Conservation (phyloP, 1,140 invertebrate species). For the Drosophila pachea region DNA sequence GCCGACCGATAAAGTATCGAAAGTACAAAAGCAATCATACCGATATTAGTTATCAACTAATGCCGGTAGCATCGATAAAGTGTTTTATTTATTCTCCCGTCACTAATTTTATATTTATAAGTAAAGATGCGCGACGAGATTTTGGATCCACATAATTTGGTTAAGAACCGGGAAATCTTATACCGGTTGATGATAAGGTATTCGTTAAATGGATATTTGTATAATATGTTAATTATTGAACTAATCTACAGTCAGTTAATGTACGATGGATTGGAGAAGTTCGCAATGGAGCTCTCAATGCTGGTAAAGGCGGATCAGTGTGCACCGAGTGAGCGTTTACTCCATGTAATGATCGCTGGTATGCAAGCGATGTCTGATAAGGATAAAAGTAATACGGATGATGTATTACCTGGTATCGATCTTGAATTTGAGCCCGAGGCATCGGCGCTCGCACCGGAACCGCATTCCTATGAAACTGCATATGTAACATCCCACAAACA, state of each 20-base stretch:
- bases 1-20: constrained; percentile 4
- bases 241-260: constrained; percentile 86
- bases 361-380: constrained; percentile 90
- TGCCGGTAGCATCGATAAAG: background rate
- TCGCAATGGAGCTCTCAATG: constrained; percentile 90
- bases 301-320: constrained; percentile 93
- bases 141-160: constrained; percentile 85
- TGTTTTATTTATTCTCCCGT: background rate
- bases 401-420: constrained; percentile 90
- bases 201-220: constrained; percentile 32
- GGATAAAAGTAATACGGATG: constrained; percentile 84
- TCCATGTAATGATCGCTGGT: constrained; percentile 92
- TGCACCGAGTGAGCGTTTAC: constrained; percentile 95
- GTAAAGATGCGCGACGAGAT: constrained; percentile 82
- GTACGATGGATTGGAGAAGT: constrained; percentile 95
- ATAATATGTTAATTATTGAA: constrained; percentile 45
- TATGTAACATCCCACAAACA: constrained; percentile 99
- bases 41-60: background rate
- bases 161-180: constrained; percentile 89
- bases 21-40: background rate
- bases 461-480: constrained; percentile 97
- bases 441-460: constrained; percentile 92
- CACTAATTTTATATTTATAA: constrained; percentile 17
- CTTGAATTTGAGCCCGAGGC: constrained; percentile 98
- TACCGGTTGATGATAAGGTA: constrained; percentile 94